A percentile compares a stretch with the other conserved stretches of the same genome.
phyloP scores from a whole-genome alignment of 23 tunicate genomes.

The Phallusia fumigata region DNA sequence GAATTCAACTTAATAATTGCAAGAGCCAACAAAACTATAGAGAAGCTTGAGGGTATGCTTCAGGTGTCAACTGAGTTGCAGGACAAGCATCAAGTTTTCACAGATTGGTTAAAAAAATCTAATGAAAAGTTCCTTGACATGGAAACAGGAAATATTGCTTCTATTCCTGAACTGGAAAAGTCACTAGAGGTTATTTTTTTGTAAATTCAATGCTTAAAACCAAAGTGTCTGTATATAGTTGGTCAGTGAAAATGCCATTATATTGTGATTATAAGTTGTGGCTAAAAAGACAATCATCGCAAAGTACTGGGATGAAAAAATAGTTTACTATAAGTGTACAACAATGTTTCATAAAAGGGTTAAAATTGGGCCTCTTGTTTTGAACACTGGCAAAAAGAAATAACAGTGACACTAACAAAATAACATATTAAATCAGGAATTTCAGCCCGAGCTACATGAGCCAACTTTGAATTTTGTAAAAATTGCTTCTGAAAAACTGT shows the following conservation, averaged over 20 bases:
- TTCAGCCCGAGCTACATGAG: background rate
- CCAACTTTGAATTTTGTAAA: background rate
- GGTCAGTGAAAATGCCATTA: too few species aligned
- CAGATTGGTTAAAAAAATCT: conserved; percentile 21
- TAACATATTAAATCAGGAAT: background rate
- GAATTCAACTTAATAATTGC: conserved; percentile 26
- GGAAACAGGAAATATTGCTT: conserved; percentile 16
- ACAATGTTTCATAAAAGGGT: too few species aligned
- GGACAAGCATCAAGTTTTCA: conserved; percentile 19
- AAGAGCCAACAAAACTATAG: conserved; percentile 14
- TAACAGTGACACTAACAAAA: too few species aligned
- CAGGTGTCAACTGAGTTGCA: conserved; percentile 26
- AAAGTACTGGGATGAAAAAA: background rate
- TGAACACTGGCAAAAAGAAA: too few species aligned
- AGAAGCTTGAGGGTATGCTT: conserved; percentile 6
- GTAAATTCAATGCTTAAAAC: too few species aligned
- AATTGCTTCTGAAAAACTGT: background rate
- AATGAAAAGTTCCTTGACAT: conserved; percentile 8
- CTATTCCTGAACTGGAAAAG: conserved; percentile 20
- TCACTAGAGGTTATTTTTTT: conserved; percentile 32
- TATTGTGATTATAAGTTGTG: too few species aligned
- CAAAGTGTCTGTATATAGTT: too few species aligned
- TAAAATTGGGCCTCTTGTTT: too few species aligned
- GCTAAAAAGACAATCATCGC: background rate
- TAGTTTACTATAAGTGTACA: too few species aligned